Evolutionary conservation across 2,888 invertebrate species (phyloP).

Genomic region (Smittia aterrima): DNA sequence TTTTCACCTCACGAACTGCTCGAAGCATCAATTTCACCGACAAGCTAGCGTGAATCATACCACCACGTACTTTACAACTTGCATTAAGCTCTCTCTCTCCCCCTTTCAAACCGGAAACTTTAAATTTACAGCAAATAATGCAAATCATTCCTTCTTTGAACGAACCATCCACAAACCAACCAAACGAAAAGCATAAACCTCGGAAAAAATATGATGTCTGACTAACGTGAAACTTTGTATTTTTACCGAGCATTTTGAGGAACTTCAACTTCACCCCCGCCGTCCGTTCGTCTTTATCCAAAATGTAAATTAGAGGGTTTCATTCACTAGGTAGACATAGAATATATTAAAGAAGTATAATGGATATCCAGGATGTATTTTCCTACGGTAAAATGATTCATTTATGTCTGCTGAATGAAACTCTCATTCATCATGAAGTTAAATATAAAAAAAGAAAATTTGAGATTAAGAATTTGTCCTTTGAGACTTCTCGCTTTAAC

Average conservation of each 20-base stretch:
- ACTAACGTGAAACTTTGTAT: neutral
- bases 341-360: constrained; percentile 21
- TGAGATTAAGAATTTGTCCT: neutral
- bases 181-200: neutral
- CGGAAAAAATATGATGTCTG: constrained; percentile 23
- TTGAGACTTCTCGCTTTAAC: neutral
- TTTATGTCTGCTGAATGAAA: constrained; percentile 8
- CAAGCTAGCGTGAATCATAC: constrained; percentile 21
- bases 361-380: constrained; percentile 10
- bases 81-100: neutral
- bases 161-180: too few species aligned
- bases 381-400: neutral
- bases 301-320: constrained; percentile 32
- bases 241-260: neutral
- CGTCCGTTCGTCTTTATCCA: constrained; percentile 26
- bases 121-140: constrained; percentile 31
- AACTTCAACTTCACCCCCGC: neutral
- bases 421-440: neutral
- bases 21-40: constrained; percentile 12
- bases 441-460: neutral
- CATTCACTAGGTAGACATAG: constrained; percentile 21
- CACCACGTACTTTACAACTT: constrained; percentile 7
- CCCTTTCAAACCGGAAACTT: neutral
- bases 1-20: too few species aligned
- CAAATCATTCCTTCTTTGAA: constrained; percentile 21